Evolutionary conservation across 2,797 vertebrate species (phyloP).

Genomic region (Pelobates cultripes): DNA sequence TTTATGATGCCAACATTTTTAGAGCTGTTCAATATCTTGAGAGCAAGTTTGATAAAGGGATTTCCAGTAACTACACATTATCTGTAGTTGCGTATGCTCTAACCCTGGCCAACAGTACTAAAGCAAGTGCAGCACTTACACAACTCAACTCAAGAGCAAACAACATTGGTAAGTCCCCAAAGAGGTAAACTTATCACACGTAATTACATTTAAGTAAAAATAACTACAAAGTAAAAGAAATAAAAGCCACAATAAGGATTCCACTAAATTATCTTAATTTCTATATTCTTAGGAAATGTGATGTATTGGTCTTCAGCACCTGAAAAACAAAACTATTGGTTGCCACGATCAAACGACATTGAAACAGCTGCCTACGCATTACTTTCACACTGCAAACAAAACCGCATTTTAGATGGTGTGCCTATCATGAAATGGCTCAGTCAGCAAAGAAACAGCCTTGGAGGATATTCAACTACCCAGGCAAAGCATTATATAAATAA

Average conservation of each 20-base stretch:
- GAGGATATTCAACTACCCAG: constrained; percentile 74
- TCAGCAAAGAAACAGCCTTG: constrained; percentile 66
- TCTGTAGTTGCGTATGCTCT: constrained; percentile 70
- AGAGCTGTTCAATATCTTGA: constrained; percentile 68
- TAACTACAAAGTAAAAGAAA: too few relatives aligned
- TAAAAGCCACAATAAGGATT: too few relatives aligned
- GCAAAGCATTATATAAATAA: constrained; percentile 52
- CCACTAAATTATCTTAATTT: too few relatives aligned
- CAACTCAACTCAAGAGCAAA: constrained; percentile 65
- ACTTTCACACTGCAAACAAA: constrained; percentile 60
- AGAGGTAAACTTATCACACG: too few relatives aligned
- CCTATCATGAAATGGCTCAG: constrained; percentile 72
- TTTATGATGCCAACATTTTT: constrained; percentile 12
- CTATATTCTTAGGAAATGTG: neutral
- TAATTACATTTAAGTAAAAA: too few relatives aligned
- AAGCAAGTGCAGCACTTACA: constrained; percentile 53
- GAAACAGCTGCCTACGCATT: constrained; percentile 73
- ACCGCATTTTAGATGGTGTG: constrained; percentile 64
- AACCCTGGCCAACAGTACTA: constrained; percentile 62
- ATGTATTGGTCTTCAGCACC: constrained; percentile 66
- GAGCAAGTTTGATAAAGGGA: constrained; percentile 55
- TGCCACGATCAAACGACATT: constrained; percentile 63
- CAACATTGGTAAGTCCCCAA: constrained; percentile 59
- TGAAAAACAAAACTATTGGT: constrained; percentile 45
- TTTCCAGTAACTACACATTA: constrained; percentile 73